phyloP scores from a whole-genome alignment of 2,797 vertebrate genomes.

The Otolemur crassicaudatus region DNA sequence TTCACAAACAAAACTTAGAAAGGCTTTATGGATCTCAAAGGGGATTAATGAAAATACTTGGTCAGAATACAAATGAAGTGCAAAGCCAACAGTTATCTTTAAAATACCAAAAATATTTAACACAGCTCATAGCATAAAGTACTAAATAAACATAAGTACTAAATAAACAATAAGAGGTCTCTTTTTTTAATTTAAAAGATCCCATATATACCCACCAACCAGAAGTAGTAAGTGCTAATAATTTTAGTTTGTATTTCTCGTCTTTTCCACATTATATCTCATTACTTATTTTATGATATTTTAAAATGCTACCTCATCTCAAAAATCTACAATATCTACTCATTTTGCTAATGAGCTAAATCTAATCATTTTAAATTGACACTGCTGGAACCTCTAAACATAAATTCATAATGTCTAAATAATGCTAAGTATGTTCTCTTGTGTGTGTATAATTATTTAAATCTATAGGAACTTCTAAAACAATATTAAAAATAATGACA shows the following conservation, averaged over 20 bases:
- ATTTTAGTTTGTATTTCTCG: conserved; percentile 8
- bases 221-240: conserved; percentile 27
- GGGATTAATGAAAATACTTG: conserved; percentile 75
- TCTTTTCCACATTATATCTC: not conserved
- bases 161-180: conserved; percentile 1
- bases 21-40: conserved; percentile 58
- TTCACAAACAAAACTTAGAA: conserved; percentile 73
- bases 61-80: conserved; percentile 65
- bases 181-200: conserved; percentile 44
- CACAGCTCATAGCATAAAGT: not conserved
- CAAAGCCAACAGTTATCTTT: conserved; percentile 62
- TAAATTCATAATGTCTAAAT: conserved; percentile 34
- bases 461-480: conserved; percentile 30
- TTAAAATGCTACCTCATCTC: not conserved
- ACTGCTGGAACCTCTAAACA: not conserved
- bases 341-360: conserved; percentile 27
- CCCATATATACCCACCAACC: conserved; percentile 30
- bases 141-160: conserved; percentile 50
- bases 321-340: not conserved
- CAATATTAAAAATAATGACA: not conserved
- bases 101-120: conserved; percentile 64
- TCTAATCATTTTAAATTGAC: not conserved
- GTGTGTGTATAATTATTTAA: not conserved
- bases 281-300: not conserved
- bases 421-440: not conserved